These are phyloP conservation scores for Pongo pygmaeus DNA, from an alignment of 2,113 vertebrate genomes.

Conservation along the genomic window DNA sequence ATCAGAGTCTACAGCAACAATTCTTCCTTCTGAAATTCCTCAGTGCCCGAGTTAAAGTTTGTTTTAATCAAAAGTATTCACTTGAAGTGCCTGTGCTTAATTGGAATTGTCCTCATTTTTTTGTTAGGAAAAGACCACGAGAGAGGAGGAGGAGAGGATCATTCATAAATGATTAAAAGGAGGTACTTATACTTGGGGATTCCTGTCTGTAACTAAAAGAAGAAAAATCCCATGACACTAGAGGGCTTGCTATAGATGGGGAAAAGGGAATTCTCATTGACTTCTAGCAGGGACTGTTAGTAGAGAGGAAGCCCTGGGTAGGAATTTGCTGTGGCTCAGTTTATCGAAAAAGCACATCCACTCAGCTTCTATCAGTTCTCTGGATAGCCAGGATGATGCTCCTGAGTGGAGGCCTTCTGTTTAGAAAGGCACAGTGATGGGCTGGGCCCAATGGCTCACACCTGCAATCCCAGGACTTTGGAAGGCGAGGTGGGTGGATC, in stretches of 20 bases:
- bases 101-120: not conserved
- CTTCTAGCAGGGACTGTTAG: not conserved
- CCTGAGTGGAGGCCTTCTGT: not conserved
- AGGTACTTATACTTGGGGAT: not conserved
- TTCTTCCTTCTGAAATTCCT: conserved; percentile 43
- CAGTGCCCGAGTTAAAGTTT: not conserved
- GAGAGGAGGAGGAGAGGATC: not conserved
- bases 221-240: not conserved
- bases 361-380: not conserved
- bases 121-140: not conserved
- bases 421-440: not conserved
- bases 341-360: not conserved
- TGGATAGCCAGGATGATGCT: not conserved
- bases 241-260: not conserved
- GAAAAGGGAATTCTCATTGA: not conserved
- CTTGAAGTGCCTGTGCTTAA: not conserved
- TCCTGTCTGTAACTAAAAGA: conserved; percentile 25
- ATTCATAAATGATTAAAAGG: not conserved
- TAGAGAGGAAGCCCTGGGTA: not conserved
- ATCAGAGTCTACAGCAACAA: not conserved
- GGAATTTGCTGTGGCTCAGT: not conserved
- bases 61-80: conserved; percentile 35
- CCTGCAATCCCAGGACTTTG: no score
- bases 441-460: no score
- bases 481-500: no score